Evolutionary conservation across 2,113 vertebrate genomes (phyloP).

Genomic region (Aptenodytes patagonicus): DNA sequence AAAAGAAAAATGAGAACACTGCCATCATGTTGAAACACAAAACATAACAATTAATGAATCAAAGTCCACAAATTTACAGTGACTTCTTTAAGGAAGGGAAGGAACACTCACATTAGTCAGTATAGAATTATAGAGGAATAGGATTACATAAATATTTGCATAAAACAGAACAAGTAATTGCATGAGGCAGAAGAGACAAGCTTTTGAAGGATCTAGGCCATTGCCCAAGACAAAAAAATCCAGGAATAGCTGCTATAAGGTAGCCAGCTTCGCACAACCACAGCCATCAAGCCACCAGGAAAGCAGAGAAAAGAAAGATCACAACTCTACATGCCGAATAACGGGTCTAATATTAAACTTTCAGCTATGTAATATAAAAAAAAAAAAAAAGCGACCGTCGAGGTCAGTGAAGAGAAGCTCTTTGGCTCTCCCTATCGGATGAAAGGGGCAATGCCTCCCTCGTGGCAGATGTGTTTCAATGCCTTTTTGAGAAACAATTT

Average conservation of each 20-base stretch:
- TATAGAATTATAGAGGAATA: neutral
- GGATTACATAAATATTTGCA: neutral
- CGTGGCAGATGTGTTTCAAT: neutral
- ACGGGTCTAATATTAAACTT: neutral
- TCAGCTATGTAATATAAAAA: fast-evolving
- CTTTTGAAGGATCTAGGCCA: neutral
- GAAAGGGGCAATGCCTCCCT: neutral
- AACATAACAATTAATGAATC: neutral
- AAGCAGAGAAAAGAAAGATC: neutral
- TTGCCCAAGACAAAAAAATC: neutral
- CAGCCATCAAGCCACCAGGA: neutral
- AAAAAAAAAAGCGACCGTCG: fast-evolving
- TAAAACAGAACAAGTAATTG: neutral
- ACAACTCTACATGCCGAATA: fast-evolving
- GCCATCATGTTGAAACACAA: neutral
- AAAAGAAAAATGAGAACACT: neutral
- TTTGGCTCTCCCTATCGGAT: neutral
- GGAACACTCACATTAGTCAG: neutral
- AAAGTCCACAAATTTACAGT: neutral
- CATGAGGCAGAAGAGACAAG: neutral
- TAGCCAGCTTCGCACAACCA: neutral
- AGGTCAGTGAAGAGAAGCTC: neutral
- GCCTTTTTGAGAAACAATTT: neutral
- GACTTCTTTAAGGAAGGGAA: neutral
- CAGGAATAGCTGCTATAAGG: neutral